Evolutionary conservation across 2,797 vertebrate genomes (phyloP), one percentile per base, ranked within the genome.

Genomic region (Danio aesculapii): DNA sequence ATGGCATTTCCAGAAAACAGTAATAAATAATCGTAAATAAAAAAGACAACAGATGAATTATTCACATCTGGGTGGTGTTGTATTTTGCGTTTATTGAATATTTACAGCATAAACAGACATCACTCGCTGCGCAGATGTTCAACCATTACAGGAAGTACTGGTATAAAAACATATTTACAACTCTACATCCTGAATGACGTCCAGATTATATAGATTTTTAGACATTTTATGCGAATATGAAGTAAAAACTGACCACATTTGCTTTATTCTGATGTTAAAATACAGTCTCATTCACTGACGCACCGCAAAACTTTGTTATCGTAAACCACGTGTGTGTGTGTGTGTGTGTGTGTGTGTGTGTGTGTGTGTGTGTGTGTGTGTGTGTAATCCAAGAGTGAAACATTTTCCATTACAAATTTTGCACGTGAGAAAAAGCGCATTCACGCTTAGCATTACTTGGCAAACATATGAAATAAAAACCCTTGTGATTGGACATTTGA

Each of bases 81-180:
- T 67, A 74, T 81, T 84, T 75, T 76, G 62, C 67, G 52, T 84
- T 83, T 83, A 82, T 82, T 84, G 47, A 61, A 85, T 78, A 87
- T 85, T 64, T 50, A 88, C 81, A 89, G 88, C 90, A 74, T 85
- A 83, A 91, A 91, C 88, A 91, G 86, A 83, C 72, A 85, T 90
- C 83, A 84, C 83, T 84, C 79, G 79, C 84, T 66, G 77, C 87
- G 79, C 87, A 87, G 77, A 85, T 61, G 87, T 70, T 87, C 80
- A 81, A 90, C 81, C 78, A 74, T 84, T 83, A 89, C 86, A 81
- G 88, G 77, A 53, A 78, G 89, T 81, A 88, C 69, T 79, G 75
- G 84, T 84, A 82, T 83, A 79, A 70, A 11, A 39, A 67, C 47
- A 59, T 87, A 86, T 91, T 84, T 84, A 87, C 82, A 84, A 72